phyloP scores from a whole-genome alignment of 2,888 invertebrate species.

The Tinea pellionella region DNA sequence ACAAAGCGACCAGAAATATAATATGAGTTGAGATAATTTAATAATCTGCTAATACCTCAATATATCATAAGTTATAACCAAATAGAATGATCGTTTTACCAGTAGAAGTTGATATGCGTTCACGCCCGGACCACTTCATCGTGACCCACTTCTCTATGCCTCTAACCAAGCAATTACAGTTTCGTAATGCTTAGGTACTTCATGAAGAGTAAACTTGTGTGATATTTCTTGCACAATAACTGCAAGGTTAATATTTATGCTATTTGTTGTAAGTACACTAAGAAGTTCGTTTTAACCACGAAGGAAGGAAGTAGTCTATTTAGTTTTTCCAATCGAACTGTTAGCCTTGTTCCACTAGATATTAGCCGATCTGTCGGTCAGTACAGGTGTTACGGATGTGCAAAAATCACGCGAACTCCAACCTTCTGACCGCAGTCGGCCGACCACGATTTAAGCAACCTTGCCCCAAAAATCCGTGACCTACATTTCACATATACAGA shows the following conservation, averaged over 20 bases:
- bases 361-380: background rate
- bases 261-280: background rate
- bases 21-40: no score
- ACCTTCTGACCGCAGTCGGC: conserved; percentile 8
- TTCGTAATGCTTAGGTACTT: conserved; percentile 17
- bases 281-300: background rate
- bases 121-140: conserved; percentile 7
- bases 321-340: conserved; percentile 2
- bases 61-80: background rate
- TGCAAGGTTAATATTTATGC: background rate
- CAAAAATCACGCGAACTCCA: conserved; percentile 7
- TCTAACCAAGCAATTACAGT: conserved; percentile 20
- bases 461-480: conserved; percentile 64
- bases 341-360: conserved; percentile 10
- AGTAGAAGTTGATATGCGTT: background rate
- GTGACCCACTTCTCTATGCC: conserved; percentile 17
- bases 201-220: conserved; percentile 1
- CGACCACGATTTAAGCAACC: conserved; percentile 31
- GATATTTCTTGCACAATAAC: conserved; percentile 7
- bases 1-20: no score
- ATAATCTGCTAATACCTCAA: no score
- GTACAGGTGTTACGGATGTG: conserved; percentile 10
- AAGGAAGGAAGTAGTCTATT: conserved; percentile 1
- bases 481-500: conserved; percentile 53
- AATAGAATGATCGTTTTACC: background rate